These are phyloP conservation scores for Acestrorhynchus altus DNA, from an alignment of 2,797 vertebrate species.

Conservation along the genomic window DNA sequence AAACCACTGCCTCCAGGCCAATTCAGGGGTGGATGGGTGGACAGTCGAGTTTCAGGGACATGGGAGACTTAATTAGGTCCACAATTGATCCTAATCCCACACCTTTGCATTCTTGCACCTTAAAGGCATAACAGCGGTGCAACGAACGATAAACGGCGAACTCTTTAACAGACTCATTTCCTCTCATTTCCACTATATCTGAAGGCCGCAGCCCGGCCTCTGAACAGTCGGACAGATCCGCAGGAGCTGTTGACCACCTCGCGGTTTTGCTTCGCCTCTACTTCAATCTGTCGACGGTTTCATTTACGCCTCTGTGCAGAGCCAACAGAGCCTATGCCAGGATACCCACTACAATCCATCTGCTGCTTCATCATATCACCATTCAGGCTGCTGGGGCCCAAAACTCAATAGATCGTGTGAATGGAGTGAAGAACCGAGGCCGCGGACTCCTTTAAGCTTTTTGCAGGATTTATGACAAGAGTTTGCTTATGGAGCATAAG, in stretches of 20 bases:
- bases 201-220: background rate
- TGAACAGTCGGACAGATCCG: background rate
- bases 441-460: background rate
- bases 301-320: slow-evolving; percentile 48
- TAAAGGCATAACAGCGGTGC: no score
- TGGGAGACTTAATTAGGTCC: no score
- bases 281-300: slow-evolving; percentile 43
- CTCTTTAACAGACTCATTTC: no score
- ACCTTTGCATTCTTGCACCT: no score
- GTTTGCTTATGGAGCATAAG: slow-evolving; percentile 54
- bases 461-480: slow-evolving; percentile 29
- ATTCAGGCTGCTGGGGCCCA: background rate
- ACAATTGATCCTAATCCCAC: no score
- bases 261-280: background rate
- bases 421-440: slow-evolving; percentile 21
- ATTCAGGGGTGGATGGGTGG: no score
- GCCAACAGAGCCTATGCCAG: slow-evolving; percentile 16
- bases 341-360: slow-evolving; percentile 30
- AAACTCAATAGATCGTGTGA: slow-evolving; percentile 23
- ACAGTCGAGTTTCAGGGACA: no score
- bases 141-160: no score
- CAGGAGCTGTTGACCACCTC: slow-evolving; percentile 14
- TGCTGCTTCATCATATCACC: background rate
- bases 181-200: no score
- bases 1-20: no score